Evolutionary conservation across 2,113 vertebrate genomes (phyloP).

Genomic region (Cromileptes altivelis): DNA sequence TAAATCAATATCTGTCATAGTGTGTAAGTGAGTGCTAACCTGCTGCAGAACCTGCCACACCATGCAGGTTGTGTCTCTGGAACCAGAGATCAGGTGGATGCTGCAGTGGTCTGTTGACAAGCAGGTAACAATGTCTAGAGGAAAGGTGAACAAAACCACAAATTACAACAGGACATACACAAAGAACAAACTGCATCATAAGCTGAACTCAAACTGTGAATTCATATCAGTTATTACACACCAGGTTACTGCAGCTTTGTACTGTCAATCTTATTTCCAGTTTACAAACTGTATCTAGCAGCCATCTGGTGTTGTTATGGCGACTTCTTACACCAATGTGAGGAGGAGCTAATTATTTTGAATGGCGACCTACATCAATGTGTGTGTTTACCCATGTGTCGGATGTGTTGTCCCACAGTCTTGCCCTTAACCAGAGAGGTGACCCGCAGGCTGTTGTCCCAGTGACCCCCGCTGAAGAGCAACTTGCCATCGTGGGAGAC

Average conservation of each 20-base stretch:
- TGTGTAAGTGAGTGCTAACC: constrained; percentile 76
- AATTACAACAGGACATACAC: neutral
- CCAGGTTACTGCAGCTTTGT: too few relatives aligned
- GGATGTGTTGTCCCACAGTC: constrained; percentile 91
- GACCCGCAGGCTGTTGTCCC: constrained; percentile 97
- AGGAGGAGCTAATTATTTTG: neutral
- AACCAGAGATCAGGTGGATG: constrained; percentile 97
- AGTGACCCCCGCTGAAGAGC: constrained; percentile 96
- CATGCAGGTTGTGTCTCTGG: constrained; percentile 97
- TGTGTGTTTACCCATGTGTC: constrained; percentile 91
- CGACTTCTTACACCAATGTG: too few relatives aligned
- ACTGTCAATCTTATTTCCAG: too few relatives aligned
- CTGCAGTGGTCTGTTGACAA: constrained; percentile 95
- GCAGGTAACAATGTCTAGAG: constrained; percentile 95
- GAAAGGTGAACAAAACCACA: neutral
- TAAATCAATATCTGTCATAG: neutral
- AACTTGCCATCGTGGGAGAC: constrained; percentile 97
- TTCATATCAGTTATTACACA: too few relatives aligned
- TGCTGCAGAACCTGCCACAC: constrained; percentile 97
- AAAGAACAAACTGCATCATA: too few relatives aligned
- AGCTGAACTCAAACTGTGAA: neutral
- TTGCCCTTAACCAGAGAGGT: constrained; percentile 94
- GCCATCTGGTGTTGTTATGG: too few relatives aligned
- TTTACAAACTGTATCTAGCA: too few relatives aligned
- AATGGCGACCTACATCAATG: neutral